Conservation (phyloP, 2,113 vertebrate genomes). For the Amblyopsis rosae region DNA sequence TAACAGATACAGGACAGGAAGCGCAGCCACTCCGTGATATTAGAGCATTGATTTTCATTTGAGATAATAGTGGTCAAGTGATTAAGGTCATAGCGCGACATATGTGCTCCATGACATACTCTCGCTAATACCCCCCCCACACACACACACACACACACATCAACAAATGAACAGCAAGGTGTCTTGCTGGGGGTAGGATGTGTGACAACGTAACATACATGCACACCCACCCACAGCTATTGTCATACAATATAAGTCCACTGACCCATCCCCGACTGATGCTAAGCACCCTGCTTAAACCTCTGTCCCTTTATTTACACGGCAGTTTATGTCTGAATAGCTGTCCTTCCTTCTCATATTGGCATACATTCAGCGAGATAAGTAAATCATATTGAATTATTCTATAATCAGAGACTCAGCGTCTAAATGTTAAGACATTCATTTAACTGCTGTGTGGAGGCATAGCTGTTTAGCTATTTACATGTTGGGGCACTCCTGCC, state of each 20-base stretch:
- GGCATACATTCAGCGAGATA: conserved; percentile 79
- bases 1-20: conserved; percentile 44
- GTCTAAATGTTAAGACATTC: conserved; percentile 57
- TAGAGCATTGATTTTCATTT: conserved; percentile 55
- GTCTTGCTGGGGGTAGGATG: conserved; percentile 10
- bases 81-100: conserved; percentile 59
- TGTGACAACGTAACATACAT: conserved; percentile 18
- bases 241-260: conserved; percentile 57
- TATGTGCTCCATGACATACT: conserved; percentile 43
- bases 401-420: too few relatives aligned
- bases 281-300: conserved; percentile 62
- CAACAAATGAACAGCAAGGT: conserved; percentile 11
- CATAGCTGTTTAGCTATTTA: conserved; percentile 10
- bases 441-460: conserved; percentile 30
- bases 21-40: conserved; percentile 43
- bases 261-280: conserved; percentile 41
- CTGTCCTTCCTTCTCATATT: conserved; percentile 64
- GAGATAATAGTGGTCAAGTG: conserved; percentile 29
- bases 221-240: conserved; percentile 63
- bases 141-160: background rate
- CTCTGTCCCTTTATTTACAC: conserved; percentile 77
- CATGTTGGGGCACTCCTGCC: conserved; percentile 33
- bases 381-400: conserved; percentile 12
- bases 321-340: conserved; percentile 79
- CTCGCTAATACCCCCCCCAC: conserved; percentile 16